Evolutionary conservation across 2,888 invertebrate genomes (phyloP).

Genomic region (Acholoe squamosa): DNA sequence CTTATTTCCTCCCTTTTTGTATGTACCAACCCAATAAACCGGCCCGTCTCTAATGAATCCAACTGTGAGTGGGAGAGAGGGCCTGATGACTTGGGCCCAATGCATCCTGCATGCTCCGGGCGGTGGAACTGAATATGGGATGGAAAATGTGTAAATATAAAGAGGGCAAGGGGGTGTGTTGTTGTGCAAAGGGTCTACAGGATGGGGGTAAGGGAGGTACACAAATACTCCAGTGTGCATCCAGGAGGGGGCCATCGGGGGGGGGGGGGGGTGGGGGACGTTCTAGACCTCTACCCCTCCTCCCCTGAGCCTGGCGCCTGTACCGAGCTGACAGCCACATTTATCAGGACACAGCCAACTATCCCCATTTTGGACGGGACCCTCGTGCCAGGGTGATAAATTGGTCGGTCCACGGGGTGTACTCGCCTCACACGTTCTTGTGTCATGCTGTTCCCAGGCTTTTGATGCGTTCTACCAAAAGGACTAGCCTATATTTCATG

Average conservation of each 20-base stretch:
- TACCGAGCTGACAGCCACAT: background rate
- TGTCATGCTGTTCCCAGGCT: slow-evolving; percentile 25
- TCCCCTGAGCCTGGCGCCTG: background rate
- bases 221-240: background rate
- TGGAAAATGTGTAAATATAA: background rate
- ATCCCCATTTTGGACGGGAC: slow-evolving; percentile 40
- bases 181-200: background rate
- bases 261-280: background rate
- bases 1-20: background rate
- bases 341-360: slow-evolving; percentile 20
- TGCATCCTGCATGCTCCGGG: too few relatives aligned
- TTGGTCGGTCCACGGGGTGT: slow-evolving; percentile 8
- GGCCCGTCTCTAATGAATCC: background rate
- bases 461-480: slow-evolving; percentile 40
- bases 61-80: background rate
- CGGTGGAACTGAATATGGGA: too few relatives aligned
- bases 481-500: background rate
- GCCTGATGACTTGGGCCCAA: background rate
- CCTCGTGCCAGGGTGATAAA: slow-evolving; percentile 18
- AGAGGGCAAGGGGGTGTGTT: background rate
- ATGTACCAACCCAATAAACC: slow-evolving; percentile 1
- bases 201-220: background rate
- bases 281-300: background rate
- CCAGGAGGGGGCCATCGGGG: background rate
- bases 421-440: slow-evolving; percentile 10